Base-by-base conservation (phyloP, 2,888 invertebrate species). In the Argyra leucocephala region DNA sequence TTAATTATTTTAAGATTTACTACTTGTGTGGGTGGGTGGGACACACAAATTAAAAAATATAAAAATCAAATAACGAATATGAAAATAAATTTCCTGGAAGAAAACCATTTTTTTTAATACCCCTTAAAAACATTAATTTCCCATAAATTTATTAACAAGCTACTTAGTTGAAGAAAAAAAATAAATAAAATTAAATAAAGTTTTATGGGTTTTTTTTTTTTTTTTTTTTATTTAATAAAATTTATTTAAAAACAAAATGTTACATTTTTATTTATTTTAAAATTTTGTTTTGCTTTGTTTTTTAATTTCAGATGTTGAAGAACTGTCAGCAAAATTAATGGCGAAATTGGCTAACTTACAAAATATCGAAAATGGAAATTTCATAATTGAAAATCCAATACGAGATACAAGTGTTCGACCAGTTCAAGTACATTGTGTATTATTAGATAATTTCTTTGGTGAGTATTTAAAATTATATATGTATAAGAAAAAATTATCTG, bases 291-390 rank as follows among this genome's bases (percentile, higher is more conserved):
- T 58, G 22, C 59, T 69, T 67, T 66, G 65, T 31, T 61, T 63
- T 64, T 62, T 61, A 68, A 61, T 60, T 75, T 75, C 48, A 80
- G 80, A 80, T 76, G 80, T 79, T 70, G 80, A 80, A 73, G 80
- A 80, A 72, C 73, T 80, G 72, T 80, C 80, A 70, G 78, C 80
- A 48, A 80, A 79, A 71, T 74, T 80, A 69, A 80, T 80, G 79
- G 79, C 80, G 66, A 76, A 77, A 70, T 73, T 80, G 70, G 79
- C 78, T 57, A 78, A 80, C 70, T 78, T 79, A 67, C 79, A 79
- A 73, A 77, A 76, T 67, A 73, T 78, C 67, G 80, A 80, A 67
- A 79, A 77, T 68, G 78, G 78, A 69, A 79, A 76, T 68, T 79
- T 80, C 69, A 78, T 80, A 68, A 77, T 80, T 70, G 80, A 80